These are phyloP conservation scores for Acanthochromis polyacanthus DNA, from an alignment of 2,113 vertebrate genomes.

Conservation along the genomic window DNA sequence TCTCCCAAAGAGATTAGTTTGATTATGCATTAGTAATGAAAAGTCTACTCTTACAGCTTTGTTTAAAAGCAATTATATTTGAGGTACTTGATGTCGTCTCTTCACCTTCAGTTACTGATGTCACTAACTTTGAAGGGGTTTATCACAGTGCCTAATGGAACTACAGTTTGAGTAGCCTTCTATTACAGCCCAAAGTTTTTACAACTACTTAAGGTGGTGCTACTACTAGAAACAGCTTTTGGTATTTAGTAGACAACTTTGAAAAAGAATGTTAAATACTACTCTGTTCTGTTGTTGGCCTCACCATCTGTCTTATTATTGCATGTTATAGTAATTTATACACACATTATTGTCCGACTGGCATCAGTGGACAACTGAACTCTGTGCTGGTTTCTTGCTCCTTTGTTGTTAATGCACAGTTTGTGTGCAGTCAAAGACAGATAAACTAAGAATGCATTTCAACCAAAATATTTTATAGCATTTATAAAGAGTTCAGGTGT, in stretches of 20 bases:
- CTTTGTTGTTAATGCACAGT: conserved; percentile 40
- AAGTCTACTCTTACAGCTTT: conserved; percentile 35
- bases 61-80: conserved; percentile 31
- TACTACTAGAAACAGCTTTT: conserved; percentile 59
- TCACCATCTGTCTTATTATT: conserved; percentile 34
- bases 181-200: conserved; percentile 54
- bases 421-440: conserved; percentile 59
- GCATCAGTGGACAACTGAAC: conserved; percentile 17
- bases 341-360: conserved; percentile 9
- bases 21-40: conserved; percentile 28
- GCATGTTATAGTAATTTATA: conserved; percentile 49
- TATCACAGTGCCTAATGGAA: conserved; percentile 78
- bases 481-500: conserved; percentile 55
- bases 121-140: conserved; percentile 39
- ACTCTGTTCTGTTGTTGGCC: conserved; percentile 33
- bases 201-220: conserved; percentile 73
- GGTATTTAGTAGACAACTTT: conserved; percentile 33
- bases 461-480: conserved; percentile 72
- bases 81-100: conserved; percentile 31
- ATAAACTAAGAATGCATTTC: conserved; percentile 35
- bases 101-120: conserved; percentile 63
- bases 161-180: conserved; percentile 49
- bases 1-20: conserved; percentile 55
- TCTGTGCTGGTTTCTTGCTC: conserved; percentile 36
- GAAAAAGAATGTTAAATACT: conserved; percentile 42